Evolutionary conservation across 2,797 vertebrate genomes (phyloP).

Genomic region (Sebastes glaucus): DNA sequence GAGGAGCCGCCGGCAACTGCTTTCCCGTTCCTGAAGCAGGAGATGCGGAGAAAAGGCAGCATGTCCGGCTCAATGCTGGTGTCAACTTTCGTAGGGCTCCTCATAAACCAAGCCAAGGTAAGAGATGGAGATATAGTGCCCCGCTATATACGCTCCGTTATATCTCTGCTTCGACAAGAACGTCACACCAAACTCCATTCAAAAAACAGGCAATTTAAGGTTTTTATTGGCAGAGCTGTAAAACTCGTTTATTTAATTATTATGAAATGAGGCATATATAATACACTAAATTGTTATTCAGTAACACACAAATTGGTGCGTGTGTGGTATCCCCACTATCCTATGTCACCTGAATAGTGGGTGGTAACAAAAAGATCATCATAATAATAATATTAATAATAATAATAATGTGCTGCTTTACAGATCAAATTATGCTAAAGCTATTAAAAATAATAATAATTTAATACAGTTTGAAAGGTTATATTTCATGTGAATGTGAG

Average conservation of each 20-base stretch:
- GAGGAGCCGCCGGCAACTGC: slow-evolving; percentile 87
- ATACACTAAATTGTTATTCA: not conserved
- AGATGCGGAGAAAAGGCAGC: slow-evolving; percentile 85
- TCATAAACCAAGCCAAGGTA: slow-evolving; percentile 97
- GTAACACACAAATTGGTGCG: not conserved
- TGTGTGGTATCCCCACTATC: not conserved
- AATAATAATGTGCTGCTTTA: not conserved
- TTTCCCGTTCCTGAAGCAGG: slow-evolving; percentile 84
- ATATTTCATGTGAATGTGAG: not conserved
- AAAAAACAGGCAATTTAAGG: not conserved
- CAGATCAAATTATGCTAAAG: not conserved
- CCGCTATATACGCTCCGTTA: not conserved
- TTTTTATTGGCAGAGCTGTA: not conserved
- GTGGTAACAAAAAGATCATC: not conserved
- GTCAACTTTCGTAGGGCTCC: slow-evolving; percentile 90
- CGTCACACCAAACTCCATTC: not conserved
- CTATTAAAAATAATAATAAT: not conserved
- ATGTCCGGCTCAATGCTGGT: slow-evolving; percentile 90
- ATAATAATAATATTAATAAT: not conserved
- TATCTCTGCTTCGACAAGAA: not conserved
- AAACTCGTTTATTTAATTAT: not conserved
- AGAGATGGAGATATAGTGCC: slow-evolving; percentile 15
- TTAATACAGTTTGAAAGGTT: not conserved
- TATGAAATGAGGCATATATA: not conserved
- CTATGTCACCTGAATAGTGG: not conserved